A percentile compares a stretch with the other conserved stretches of the same genome.
phyloP scores from a whole-genome alignment of 2,113 vertebrate species.

The Pelodiscus sinensis region DNA sequence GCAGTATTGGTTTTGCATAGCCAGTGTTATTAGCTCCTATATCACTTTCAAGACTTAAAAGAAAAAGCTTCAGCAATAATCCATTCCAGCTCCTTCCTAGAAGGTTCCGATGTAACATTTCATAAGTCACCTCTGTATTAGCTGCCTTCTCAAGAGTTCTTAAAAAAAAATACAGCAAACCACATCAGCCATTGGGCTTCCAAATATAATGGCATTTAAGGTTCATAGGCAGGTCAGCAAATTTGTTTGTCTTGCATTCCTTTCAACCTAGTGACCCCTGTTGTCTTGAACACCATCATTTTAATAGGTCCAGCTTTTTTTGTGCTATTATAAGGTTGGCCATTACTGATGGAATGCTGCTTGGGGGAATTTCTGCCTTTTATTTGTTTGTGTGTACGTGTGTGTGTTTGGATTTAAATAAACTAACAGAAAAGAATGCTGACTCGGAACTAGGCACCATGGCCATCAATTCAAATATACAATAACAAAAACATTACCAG shows the following conservation, averaged over 20 bases:
- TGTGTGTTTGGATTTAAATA: background rate
- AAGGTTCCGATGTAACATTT: background rate
- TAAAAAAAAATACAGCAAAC: background rate
- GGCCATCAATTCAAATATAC: too few relatives aligned
- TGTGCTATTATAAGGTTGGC: background rate
- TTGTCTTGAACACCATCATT: background rate
- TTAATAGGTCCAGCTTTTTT: background rate
- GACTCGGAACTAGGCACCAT: too few relatives aligned
- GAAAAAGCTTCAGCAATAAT: background rate
- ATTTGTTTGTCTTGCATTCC: background rate
- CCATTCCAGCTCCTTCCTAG: background rate
- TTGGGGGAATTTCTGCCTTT: background rate
- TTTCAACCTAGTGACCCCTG: background rate
- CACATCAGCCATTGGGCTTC: background rate
- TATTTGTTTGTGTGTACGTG: background rate
- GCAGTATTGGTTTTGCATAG: background rate
- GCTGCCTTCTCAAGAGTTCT: background rate
- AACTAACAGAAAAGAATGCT: too few relatives aligned
- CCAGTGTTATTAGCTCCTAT: background rate
- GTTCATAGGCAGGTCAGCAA: background rate
- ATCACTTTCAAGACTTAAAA: background rate
- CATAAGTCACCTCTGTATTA: background rate
- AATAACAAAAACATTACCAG: too few relatives aligned
- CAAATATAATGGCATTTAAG: background rate
- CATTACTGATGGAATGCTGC: background rate